A percentile compares a stretch with the other conserved stretches of the same genome.
Evolutionary conservation across 2,888 invertebrate species (phyloP).

Genomic region (Halocaridina rubra): DNA sequence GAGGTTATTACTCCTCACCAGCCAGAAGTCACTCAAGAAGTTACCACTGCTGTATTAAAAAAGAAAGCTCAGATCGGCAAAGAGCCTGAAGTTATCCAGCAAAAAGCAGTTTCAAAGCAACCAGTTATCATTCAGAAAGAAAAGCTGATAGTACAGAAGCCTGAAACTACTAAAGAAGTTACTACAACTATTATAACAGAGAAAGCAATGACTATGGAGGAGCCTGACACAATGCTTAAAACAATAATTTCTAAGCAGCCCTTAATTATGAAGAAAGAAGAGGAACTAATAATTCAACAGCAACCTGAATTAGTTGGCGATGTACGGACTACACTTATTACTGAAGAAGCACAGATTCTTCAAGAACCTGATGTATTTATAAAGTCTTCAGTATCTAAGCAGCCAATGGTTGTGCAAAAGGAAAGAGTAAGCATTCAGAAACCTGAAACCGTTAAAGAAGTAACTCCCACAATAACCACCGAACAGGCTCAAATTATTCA

Average conservation of each 20-base stretch:
- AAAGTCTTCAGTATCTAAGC: neutral
- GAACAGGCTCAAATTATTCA: neutral
- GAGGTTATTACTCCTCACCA: slow-evolving; percentile 19
- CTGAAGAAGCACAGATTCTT: neutral
- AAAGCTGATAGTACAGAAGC: neutral
- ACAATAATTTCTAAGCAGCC: slow-evolving; percentile 8
- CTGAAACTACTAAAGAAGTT: slow-evolving; percentile 16
- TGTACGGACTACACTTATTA: neutral
- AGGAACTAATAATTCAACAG: neutral
- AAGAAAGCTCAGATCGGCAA: slow-evolving; percentile 15
- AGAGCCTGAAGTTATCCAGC: slow-evolving; percentile 13
- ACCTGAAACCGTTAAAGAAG: neutral
- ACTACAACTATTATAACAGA: slow-evolving; percentile 14
- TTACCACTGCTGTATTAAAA: neutral
- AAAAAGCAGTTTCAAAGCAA: neutral
- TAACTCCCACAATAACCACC: neutral
- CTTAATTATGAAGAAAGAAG: slow-evolving; percentile 27
- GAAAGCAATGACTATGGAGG: neutral
- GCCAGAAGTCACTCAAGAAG: slow-evolving; percentile 23
- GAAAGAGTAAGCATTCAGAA: neutral
- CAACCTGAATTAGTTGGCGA: neutral
- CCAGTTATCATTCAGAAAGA: slow-evolving; percentile 34
- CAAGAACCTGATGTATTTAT: neutral
- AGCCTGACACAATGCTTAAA: slow-evolving; percentile 8
- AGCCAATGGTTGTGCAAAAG: neutral